Base-by-base conservation (phyloP, 2,888 invertebrate species). In the Harpalus rufipes region DNA sequence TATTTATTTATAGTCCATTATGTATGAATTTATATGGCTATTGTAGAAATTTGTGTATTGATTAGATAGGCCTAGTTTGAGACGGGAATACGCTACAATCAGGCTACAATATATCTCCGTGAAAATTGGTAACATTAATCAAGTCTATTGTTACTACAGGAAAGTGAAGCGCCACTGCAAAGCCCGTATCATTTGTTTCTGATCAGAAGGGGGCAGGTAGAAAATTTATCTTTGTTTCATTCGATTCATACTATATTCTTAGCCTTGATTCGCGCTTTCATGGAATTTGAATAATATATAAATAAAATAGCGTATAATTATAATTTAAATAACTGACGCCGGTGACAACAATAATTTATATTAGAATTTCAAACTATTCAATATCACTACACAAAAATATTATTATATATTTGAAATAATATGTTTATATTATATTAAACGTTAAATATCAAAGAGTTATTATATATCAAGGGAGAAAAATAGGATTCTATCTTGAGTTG, bases 71-170 rank as follows among this genome's bases (percentile, higher is more conserved):
- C n/a, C 68, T 63, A 65, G 39, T 32, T 32, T 68, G 68, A 68
- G 39, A 68, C 68, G 25, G 39, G 14, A 39, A 32, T 7, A 39
- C 14, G 2, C 39, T 68, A 25, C 21, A 10, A 12, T 32, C 63
- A 21, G 63, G 21, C 25, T 1, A 68, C 68, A 68, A 68, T 68
- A 68, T 39, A 68, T 68, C 68, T 68, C 32, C 68, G 3, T 14
- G 68, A 68, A 68, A 68, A 68, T 68, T 68, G 68, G 68, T 32
- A 68, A 68, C 68, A 68, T 68, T 68, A 68, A 68, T 68, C 68
- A 68, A 39, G 68, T 32, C 68, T 39, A 68, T 68, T 68, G 68
- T 68, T 68, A 14, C 68, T 68, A 14, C 14, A 63, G 39, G 4
- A 68, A 68, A 68, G 68, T 25, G 39, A 41, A 32, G 7, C 63